Evolutionary conservation across 2,797 vertebrate genomes (phyloP), one percentile per base, ranked within the genome.

Genomic region (Aeoliscus strigatus): DNA sequence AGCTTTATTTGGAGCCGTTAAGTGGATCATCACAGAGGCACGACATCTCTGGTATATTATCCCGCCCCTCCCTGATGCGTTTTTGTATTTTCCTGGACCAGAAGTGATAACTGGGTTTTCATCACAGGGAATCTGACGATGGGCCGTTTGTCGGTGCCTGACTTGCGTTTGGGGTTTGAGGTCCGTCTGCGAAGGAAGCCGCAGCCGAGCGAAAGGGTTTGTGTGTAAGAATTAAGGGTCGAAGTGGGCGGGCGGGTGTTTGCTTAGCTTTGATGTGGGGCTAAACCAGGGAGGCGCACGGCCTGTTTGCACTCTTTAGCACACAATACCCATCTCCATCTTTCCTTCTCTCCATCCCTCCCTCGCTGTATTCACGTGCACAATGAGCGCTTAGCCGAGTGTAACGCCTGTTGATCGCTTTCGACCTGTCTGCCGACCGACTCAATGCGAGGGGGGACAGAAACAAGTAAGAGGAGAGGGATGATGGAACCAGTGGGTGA

Each of bases 211-310:
- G 41, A 54, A 51, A 53, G 54, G 68, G 26, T 54, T 54, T 43
- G 58, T 54, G 57, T 43, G 58, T 26, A 39, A 43, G 74, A 58
- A 73, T 73, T 59, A 66, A 60, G 70, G 66, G 50, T 65, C 49
- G 73, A 68, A 73, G 47, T 59, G 73, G 31, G 31, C 27, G 68
- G 68, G 59, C 2, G 71, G 47, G 59, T 90, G 82, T 94, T 94
- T 92, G 85, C 72, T 78, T 85, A 90, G 86, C 93, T 97, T 96
- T 97, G 93, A 97, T 94, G 91, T 93, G 63, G 33, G 59, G 68
- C 57, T 80, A 80, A 79, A 77, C 84, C 68, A 15, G 79, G 76
- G 77, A 72, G 70, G 77, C 39, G 39, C 69, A 56, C 69, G 69
- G 61, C 72, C 56, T 93, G 77, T 93, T 93, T 92, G 86, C 86